Base-by-base conservation (phyloP, 2,888 invertebrate species). In the Cephus runcator region DNA sequence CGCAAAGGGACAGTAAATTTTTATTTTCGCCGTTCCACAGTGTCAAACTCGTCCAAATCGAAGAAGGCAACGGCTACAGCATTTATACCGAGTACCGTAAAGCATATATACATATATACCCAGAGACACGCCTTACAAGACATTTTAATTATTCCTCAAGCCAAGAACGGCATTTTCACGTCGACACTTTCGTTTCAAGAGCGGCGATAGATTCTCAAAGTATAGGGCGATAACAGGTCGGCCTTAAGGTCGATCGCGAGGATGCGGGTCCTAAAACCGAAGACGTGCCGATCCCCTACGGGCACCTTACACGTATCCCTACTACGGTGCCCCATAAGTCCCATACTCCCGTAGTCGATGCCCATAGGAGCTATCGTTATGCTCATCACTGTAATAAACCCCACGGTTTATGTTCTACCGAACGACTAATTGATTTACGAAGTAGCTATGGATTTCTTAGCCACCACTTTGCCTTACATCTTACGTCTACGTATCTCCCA, bases 341-440 rank as follows among this genome's bases (percentile, higher is more conserved):
- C 56, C 2, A 71, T 71, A 33, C 71, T 34, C 71, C 12, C 15
- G 31, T 71, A 71, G 34, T 71, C 71, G 11, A 34, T 33, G 34
- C 34, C 71, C 33, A 71, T 71, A 73, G 69, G 36, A 34, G 75
- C 79, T 78, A 80, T 81, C 78, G 73, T 69, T 69, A 75, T 77
- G 33, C 73, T 80, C 69, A 81, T 76, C 78, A 74, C 73, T 33
- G 77, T 77, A 77, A 77, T 81, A 81, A 83, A 83, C 80, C 79
- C 76, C 74, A 75, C 76, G 76, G 79, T 82, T 83, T 81, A 83
- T 80, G 73, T 76, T 76, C 78, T 30, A 56, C 75, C 76, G 76
- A 77, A 78, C 77, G 77, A 78, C 79, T 83, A 82, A 83, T 83
- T 81, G 81, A 81, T 83, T 81, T 82, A 80, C 76, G 76, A 35